A percentile compares a stretch with the other conserved stretches of the same genome.
Conservation (phyloP, 2,797 vertebrate genomes). For the Acrocephalus scirpaceus region DNA sequence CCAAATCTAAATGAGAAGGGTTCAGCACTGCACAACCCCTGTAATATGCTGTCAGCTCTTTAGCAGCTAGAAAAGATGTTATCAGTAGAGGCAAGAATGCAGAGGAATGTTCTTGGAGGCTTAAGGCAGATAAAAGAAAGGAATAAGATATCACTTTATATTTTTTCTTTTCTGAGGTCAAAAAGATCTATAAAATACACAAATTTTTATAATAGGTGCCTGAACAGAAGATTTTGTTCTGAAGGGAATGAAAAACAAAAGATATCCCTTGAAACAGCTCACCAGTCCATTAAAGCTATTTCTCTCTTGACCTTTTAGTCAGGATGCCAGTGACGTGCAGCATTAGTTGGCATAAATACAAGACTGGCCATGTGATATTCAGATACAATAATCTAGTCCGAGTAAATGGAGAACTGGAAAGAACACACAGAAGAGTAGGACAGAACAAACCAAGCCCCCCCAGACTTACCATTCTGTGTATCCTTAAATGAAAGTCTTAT, state of each 20-base stretch:
- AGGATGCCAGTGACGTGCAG: not conserved
- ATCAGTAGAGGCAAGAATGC: slow-evolving; percentile 32
- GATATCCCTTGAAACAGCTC: not conserved
- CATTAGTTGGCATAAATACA: not conserved
- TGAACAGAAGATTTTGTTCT: not conserved
- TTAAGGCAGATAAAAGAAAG: slow-evolving; percentile 20
- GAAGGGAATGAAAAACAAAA: not conserved
- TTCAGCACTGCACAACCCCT: not conserved
- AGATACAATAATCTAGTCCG: not conserved
- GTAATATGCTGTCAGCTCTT: slow-evolving; percentile 39
- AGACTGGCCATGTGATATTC: not conserved
- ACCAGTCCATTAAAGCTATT: not conserved
- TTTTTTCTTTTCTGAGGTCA: not conserved
- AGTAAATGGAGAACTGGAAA: not conserved
- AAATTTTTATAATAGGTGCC: not conserved
- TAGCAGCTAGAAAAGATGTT: slow-evolving; percentile 56
- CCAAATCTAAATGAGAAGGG: slow-evolving; percentile 33
- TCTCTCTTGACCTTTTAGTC: not conserved
- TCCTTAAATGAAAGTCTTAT: not conserved
- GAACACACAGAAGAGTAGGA: not conserved
- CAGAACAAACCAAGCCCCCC: not conserved
- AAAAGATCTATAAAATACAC: not conserved
- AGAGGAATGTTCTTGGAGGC: slow-evolving; percentile 14
- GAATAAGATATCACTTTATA: not conserved
- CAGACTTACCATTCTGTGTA: not conserved